These are phyloP conservation scores for Podotricha telesiphe DNA, from an alignment of 2,888 invertebrate genomes.

Conservation along the genomic window DNA sequence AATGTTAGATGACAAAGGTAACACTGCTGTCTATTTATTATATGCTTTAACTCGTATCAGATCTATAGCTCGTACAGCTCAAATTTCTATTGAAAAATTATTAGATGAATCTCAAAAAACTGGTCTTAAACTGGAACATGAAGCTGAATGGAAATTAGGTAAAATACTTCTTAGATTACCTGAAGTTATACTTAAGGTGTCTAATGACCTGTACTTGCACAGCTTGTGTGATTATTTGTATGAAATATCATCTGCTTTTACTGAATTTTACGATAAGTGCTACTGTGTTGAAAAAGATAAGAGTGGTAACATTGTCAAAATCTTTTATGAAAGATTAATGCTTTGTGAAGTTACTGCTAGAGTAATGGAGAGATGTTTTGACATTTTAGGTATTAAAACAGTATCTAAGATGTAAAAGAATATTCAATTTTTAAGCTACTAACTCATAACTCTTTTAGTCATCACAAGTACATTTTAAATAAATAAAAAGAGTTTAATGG, in stretches of 20 bases:
- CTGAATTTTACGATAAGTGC: conserved; percentile 98
- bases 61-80: conserved; percentile 92
- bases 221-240: conserved; percentile 97
- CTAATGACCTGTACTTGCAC: conserved; percentile 92
- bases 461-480: conserved; percentile 40
- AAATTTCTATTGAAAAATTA: conserved; percentile 85
- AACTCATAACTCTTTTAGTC: background rate
- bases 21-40: conserved; percentile 98
- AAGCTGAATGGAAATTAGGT: conserved; percentile 96
- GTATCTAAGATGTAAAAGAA: conserved; percentile 93
- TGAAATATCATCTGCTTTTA: conserved; percentile 95
- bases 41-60: conserved; percentile 97
- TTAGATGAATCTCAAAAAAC: conserved; percentile 84
- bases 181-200: conserved; percentile 92
- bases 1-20: conserved; percentile 99
- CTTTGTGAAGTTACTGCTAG: conserved; percentile 96
- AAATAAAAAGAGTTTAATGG: conserved; percentile 41
- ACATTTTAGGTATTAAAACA: conserved; percentile 95
- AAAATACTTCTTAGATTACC: conserved; percentile 94
- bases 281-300: conserved; percentile 98
- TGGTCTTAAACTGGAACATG: conserved; percentile 90
- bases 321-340: conserved; percentile 93
- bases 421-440: conserved; percentile 12
- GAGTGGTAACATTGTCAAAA: conserved; percentile 90
- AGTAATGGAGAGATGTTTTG: conserved; percentile 93